These are phyloP conservation scores for Vimba vimba DNA, from an alignment of 2,113 vertebrate genomes.

Conservation along the genomic window DNA sequence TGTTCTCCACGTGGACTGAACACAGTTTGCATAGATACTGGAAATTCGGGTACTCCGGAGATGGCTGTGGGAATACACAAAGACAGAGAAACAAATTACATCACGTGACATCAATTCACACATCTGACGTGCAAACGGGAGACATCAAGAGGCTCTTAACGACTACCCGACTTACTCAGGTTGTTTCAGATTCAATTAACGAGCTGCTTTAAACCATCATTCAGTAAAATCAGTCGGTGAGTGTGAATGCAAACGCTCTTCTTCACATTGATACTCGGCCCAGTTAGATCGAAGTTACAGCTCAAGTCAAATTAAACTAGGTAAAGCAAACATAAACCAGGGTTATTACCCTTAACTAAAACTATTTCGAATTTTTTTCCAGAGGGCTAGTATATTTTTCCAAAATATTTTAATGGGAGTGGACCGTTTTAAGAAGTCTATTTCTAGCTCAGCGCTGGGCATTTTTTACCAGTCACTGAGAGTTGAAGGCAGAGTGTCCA, in stretches of 20 bases:
- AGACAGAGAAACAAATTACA: neutral
- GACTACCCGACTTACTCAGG: neutral
- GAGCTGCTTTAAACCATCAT: neutral
- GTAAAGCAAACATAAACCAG: too few species aligned
- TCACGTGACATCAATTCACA: neutral
- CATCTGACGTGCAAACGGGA: constrained; percentile 31
- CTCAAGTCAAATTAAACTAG: too few species aligned
- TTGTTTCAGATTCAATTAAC: neutral
- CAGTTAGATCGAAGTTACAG: neutral
- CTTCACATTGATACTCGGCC: neutral
- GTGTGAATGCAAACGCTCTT: neutral
- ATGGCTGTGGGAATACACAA: constrained; percentile 78
- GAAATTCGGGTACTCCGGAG: constrained; percentile 94
- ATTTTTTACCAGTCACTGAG: too few species aligned
- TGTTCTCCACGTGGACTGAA: constrained; percentile 96
- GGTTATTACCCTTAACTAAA: too few species aligned
- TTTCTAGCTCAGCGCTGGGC: too few species aligned
- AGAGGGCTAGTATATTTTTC: too few species aligned
- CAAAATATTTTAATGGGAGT: too few species aligned
- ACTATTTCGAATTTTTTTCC: too few species aligned
- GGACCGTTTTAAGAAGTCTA: too few species aligned
- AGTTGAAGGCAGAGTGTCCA: too few species aligned
- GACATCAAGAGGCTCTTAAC: neutral
- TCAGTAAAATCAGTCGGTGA: neutral
- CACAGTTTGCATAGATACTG: constrained; percentile 98